Evolutionary conservation across 2,797 vertebrate genomes (phyloP).

Genomic region (Platalea minor): DNA sequence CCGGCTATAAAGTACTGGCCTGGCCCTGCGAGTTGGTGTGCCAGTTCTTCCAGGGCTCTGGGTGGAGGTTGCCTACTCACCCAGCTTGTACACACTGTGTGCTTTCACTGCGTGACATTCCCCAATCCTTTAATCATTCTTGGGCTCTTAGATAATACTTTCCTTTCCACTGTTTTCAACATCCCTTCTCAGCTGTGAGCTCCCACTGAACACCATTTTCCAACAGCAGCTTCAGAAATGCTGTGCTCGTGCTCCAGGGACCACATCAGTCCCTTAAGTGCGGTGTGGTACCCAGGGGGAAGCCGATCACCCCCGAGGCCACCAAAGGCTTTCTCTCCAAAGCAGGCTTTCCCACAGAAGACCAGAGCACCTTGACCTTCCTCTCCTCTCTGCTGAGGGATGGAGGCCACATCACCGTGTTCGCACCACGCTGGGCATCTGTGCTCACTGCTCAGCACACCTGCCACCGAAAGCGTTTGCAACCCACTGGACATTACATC

Average conservation of each 20-base stretch:
- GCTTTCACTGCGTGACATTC: not conserved
- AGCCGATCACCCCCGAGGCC: rapidly evolving
- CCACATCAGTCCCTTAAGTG: not conserved
- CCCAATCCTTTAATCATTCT: not conserved
- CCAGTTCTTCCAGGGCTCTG: not conserved
- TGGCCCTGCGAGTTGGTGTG: not conserved
- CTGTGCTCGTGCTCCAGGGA: not conserved
- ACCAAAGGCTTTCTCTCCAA: not conserved
- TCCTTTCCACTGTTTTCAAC: not conserved
- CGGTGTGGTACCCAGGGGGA: not conserved
- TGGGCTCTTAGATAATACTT: not conserved
- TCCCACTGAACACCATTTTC: not conserved
- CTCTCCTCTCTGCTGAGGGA: not conserved
- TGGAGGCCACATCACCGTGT: rapidly evolving
- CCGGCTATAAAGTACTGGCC: not conserved
- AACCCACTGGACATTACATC: not conserved
- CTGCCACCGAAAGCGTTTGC: rapidly evolving
- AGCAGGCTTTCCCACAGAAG: not conserved
- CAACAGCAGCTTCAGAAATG: not conserved
- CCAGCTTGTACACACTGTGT: not conserved
- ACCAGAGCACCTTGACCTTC: not conserved
- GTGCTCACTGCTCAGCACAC: not conserved
- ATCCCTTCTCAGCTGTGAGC: not conserved
- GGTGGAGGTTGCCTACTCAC: not conserved
- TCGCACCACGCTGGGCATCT: not conserved